Evolutionary conservation across 2,113 vertebrate species (phyloP).

Genomic region (Channa argus): DNA sequence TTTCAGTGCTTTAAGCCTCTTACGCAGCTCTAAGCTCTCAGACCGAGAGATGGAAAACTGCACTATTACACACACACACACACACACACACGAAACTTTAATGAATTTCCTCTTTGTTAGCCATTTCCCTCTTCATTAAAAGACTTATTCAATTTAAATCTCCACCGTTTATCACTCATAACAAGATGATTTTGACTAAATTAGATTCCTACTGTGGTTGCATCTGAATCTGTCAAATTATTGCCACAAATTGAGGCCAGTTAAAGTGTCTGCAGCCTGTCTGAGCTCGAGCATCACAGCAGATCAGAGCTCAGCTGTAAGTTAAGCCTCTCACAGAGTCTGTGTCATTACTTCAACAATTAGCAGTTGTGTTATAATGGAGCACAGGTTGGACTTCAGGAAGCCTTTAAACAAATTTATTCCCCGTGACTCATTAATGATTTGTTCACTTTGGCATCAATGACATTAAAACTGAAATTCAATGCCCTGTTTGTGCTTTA

Average conservation of each 20-base stretch:
- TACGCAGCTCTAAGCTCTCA: conserved; percentile 79
- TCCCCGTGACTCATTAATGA: neutral
- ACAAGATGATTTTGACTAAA: conserved; percentile 51
- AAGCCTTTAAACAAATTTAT: neutral
- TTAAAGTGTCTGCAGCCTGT: conserved; percentile 29
- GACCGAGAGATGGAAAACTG: conserved; percentile 75
- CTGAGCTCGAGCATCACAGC: neutral
- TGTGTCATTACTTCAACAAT: too few species aligned
- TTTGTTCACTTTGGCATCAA: neutral
- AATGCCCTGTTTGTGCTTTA: too few species aligned
- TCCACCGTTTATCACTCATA: conserved; percentile 44
- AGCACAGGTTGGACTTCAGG: neutral
- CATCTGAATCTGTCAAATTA: conserved; percentile 46
- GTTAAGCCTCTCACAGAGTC: neutral
- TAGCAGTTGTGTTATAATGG: too few species aligned
- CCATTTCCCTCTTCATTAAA: conserved; percentile 63
- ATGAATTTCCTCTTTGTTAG: conserved; percentile 69
- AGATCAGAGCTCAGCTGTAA: conserved; percentile 14
- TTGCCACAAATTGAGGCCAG: conserved; percentile 12
- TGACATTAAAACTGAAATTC: neutral
- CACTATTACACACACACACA: conserved; percentile 45
- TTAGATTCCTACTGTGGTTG: conserved; percentile 38
- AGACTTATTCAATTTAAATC: conserved; percentile 30
- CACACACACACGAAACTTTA: conserved; percentile 26
- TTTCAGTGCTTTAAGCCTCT: conserved; percentile 82